Conservation (phyloP, 2,888 invertebrate genomes). For the Arenicola marina region DNA sequence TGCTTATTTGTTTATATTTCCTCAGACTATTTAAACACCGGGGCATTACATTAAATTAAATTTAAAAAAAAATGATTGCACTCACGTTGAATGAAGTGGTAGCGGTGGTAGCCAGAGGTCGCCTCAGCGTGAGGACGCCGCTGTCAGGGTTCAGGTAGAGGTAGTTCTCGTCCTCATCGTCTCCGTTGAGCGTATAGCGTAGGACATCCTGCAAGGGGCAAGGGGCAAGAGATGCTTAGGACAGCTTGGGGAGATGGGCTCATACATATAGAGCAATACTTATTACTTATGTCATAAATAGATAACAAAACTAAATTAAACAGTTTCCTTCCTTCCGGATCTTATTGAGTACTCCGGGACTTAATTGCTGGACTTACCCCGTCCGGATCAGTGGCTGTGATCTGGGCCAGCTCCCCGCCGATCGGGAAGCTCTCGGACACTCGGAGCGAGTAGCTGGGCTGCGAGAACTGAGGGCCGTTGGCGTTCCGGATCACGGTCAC, state of each 20-base stretch:
- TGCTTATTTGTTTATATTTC: too few species aligned
- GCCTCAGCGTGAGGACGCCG: conserved; percentile 40
- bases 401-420: conserved; percentile 70
- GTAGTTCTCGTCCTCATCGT: conserved; percentile 33
- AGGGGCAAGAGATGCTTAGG: too few species aligned
- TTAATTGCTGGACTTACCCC: conserved; percentile 66
- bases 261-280: too few species aligned
- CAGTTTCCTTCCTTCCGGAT: too few species aligned
- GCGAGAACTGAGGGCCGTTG: conserved; percentile 53
- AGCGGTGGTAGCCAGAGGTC: conserved; percentile 39
- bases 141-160: conserved; percentile 49
- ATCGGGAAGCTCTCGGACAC: conserved; percentile 40
- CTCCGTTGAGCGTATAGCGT: conserved; percentile 40
- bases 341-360: too few species aligned
- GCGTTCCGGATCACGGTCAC: conserved; percentile 47
- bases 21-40: too few species aligned
- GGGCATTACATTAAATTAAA: too few species aligned
- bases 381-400: conserved; percentile 83
- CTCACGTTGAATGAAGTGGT: conserved; percentile 40
- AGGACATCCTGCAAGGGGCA: conserved; percentile 41
- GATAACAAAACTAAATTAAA: too few species aligned
- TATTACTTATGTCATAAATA: too few species aligned
- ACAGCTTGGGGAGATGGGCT: too few species aligned
- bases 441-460: conserved; percentile 19
- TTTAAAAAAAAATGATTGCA: background rate